Evolutionary conservation across 2,113 vertebrate species (phyloP), one percentile per base, ranked within the genome.

Genomic region (Synodontis membranacea): DNA sequence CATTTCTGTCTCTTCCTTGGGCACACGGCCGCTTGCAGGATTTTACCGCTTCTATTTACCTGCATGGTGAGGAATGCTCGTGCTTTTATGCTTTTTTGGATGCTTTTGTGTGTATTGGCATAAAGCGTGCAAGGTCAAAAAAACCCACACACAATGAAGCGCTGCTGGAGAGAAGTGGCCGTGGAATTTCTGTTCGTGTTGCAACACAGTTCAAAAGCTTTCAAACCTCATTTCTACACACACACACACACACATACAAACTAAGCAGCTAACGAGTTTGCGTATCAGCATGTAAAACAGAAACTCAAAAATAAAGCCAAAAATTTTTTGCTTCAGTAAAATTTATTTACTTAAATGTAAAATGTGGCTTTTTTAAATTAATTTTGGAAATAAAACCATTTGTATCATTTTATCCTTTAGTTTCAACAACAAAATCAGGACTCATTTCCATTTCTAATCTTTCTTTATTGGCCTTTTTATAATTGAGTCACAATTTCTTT

Each of bases 31-130:
- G 90, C 92, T 85, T 91, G 56, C 87, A 89, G 94, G 94, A 94
- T 95, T 95, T 95, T 94, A 91, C 88, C 81, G 91, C 91, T 92
- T 93, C 91, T 95, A 90, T 95, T 95, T 95, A 94, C 93, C 94
- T 93, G 94, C 91, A 4, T 91, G 90, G 58, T 83, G 90, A 93
- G 94, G 95, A 95, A 95, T 95, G 95, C 93, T 91, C 91, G 91
- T 88, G 89, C 92, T 52, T 88, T 79, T 54, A 79, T 79, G 50
- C 50, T 79, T 79, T 70, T 79, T 54, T 52, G 39, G 87, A 85
- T 86, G 93, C 94, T 92, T 95, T 79, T 79, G 48, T 79, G 31
- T 79, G 50, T 34, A 37, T 37, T 54, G 76, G 50, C 48, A 79
- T 79, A 79, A 79, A 79, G 76, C 76, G 50, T 79, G 76, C 50